These are phyloP conservation scores for Dasyurus viverrinus DNA, from an alignment of 2,113 vertebrate species.

Conservation along the genomic window DNA sequence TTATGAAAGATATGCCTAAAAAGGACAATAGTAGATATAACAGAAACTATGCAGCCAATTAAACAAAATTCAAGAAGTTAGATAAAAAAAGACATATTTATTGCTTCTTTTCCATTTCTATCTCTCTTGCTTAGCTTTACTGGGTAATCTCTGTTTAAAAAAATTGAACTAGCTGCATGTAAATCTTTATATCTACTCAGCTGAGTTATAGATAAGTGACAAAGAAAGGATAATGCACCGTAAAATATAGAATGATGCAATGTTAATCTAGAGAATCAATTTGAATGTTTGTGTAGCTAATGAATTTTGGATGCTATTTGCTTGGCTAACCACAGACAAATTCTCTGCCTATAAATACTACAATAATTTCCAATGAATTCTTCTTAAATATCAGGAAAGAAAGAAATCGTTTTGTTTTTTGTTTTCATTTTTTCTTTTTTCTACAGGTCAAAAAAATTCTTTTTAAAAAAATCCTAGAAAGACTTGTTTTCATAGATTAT, in stretches of 20 bases:
- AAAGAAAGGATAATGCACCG: background rate
- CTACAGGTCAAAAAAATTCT: background rate
- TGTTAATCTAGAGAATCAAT: background rate
- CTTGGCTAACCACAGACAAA: background rate
- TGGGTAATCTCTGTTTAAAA: background rate
- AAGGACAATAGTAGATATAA: background rate
- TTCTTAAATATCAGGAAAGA: background rate
- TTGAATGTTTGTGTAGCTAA: background rate
- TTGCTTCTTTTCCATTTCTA: background rate
- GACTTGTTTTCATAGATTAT: background rate
- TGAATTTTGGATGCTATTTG: background rate
- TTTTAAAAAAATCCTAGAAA: background rate
- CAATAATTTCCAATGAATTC: background rate
- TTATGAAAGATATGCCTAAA: background rate
- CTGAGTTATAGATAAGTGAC: background rate
- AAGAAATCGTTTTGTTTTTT: background rate
- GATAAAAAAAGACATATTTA: slow-evolving; percentile 1
- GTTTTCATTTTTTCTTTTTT: background rate
- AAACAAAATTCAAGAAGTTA: slow-evolving; percentile 12
- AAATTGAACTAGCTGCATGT: background rate
- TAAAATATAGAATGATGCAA: background rate
- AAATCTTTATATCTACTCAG: background rate
- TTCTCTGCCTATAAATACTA: background rate
- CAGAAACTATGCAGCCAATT: background rate
- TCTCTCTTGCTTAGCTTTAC: background rate